Evolutionary conservation across 2,797 vertebrate genomes (phyloP), one percentile per base, ranked within the genome.

Genomic region (Psittacula echo): DNA sequence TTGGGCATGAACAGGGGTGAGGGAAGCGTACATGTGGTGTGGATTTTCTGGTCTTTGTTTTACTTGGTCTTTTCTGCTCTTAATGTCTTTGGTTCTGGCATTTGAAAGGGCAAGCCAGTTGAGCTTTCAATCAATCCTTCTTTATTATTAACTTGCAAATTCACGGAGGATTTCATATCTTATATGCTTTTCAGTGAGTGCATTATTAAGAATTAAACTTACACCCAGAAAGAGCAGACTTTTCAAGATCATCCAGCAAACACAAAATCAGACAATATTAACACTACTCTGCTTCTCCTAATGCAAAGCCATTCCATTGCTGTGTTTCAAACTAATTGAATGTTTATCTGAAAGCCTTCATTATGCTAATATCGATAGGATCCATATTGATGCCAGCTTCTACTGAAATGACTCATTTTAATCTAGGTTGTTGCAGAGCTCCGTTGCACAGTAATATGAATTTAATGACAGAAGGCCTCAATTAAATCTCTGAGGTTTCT

Each of bases 391-490:
- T 65, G n/a, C 66, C 83, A 76, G 44, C 64, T 93, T 93, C 91
- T 73, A 89, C 73, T 83, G 71, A 93, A 74, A 92, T 94, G 83
- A 75, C 86, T 96, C 73, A 89, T 95, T 97, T 97, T 96, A 89
- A 96, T 94, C 84, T 85, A 85, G 47, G 70, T 94, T 64, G 60
- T 94, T 91, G 95, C 54, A 85, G 90, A 95, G 95, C 73, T 60
- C 85, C 94, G 84, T 77, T 97, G 90, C 95, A 94, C 68, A 91
- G 73, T 66, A 93, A 84, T 89, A 86, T 12, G 83, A 96, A 82
- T 95, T 95, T 95, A 97, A 97, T 93, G 93, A 80, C 56, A 93
- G 60, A 95, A 75, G 16, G 20, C 86, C 56, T 95, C 93, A 94
- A 79, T 97, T 95, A 96, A 91, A 94, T 90, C 48, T 77, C 88